Evolutionary conservation across 1,140 invertebrate species (phyloP).

Genomic region (Ylistrum balloti): DNA sequence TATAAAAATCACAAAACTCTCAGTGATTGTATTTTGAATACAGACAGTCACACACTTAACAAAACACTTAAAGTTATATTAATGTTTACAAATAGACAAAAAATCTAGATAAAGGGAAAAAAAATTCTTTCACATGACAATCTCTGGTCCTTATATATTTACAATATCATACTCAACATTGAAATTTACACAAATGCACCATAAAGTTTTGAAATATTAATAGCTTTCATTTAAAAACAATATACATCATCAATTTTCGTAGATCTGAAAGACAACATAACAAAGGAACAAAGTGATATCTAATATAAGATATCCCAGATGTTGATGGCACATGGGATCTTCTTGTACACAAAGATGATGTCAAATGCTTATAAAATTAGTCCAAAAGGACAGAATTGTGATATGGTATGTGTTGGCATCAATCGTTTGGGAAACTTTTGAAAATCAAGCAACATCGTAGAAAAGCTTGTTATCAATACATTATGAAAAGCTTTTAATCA

Average conservation of each 20-base stretch:
- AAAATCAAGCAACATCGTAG: not conserved
- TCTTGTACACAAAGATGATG: not conserved
- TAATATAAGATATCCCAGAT: not conserved
- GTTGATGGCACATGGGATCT: not conserved
- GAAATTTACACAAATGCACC: conserved; percentile 6
- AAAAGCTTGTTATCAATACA: no score
- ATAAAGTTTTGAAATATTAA: conserved; percentile 29
- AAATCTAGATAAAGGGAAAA: conserved; percentile 9
- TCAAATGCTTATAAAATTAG: not conserved
- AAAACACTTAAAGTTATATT: conserved; percentile 35
- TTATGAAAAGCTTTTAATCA: not conserved
- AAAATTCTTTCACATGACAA: not conserved
- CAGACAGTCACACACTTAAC: not conserved
- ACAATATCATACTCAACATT: not conserved
- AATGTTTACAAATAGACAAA: conserved; percentile 17
- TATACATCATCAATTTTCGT: not conserved
- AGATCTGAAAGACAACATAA: conserved; percentile 3
- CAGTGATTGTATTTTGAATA: conserved; percentile 40
- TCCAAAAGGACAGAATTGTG: not conserved
- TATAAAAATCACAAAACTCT: not conserved
- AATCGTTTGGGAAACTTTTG: not conserved
- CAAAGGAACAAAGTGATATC: not conserved
- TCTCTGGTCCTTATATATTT: conserved; percentile 8
- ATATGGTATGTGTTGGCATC: not conserved
- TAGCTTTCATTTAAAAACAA: conserved; percentile 19